Evolutionary conservation across 2,888 invertebrate genomes (phyloP).

Genomic region (Lochmaea capreae): DNA sequence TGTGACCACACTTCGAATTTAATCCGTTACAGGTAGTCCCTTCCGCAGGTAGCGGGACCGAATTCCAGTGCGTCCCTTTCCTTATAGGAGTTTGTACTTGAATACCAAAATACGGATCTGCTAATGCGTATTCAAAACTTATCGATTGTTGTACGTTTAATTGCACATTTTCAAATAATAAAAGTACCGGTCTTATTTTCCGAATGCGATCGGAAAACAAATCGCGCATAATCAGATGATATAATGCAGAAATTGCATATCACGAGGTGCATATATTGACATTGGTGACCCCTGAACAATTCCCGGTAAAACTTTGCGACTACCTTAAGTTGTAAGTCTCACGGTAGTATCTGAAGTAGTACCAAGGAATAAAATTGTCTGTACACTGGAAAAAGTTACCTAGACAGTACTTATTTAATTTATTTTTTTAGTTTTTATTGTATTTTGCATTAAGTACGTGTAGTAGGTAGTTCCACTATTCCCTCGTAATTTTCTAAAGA

Average conservation of each 20-base stretch:
- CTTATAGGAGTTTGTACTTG: background rate
- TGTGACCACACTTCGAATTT: too few species aligned
- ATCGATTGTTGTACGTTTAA: slow-evolving; percentile 29
- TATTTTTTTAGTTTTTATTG: too few species aligned
- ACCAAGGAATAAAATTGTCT: background rate
- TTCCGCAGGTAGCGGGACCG: too few species aligned
- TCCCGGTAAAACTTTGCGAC: slow-evolving; percentile 28
- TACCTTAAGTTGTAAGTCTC: slow-evolving; percentile 25
- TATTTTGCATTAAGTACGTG: too few species aligned
- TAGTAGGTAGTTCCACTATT: too few species aligned
- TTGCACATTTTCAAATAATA: slow-evolving; percentile 26
- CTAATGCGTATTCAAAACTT: slow-evolving; percentile 11
- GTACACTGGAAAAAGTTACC: background rate
- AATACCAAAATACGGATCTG: slow-evolving; percentile 7
- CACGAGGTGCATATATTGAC: slow-evolving; percentile 40
- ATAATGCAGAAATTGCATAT: slow-evolving; percentile 42
- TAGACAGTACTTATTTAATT: background rate
- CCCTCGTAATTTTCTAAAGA: too few species aligned
- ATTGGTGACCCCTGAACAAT: slow-evolving; percentile 36
- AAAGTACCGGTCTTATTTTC: slow-evolving; percentile 28
- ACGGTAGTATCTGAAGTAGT: slow-evolving; percentile 20
- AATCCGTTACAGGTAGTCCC: too few species aligned
- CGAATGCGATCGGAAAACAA: slow-evolving; percentile 19
- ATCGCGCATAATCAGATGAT: slow-evolving; percentile 35
- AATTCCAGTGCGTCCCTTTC: too few species aligned